These are phyloP conservation scores for Thaumatotibia leucotreta DNA, from an alignment of 1,140 invertebrate genomes.

Conservation along the genomic window DNA sequence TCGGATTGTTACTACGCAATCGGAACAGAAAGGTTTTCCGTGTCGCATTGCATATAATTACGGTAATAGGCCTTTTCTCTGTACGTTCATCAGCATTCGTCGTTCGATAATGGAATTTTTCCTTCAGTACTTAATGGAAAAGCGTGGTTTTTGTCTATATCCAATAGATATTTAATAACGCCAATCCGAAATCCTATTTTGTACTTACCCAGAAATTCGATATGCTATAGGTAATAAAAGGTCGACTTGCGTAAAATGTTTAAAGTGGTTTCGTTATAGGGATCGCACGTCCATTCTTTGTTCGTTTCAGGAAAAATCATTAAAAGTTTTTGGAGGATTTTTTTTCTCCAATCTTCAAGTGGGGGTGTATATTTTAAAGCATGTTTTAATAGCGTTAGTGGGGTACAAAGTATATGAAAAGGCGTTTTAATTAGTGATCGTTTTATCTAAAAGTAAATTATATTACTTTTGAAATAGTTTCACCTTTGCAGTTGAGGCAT, in stretches of 20 bases:
- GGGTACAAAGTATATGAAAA: no score
- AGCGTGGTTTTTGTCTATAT: neutral
- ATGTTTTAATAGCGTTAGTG: no score
- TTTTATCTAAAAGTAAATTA: no score
- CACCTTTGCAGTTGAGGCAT: no score
- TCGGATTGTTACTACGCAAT: constrained; percentile 33
- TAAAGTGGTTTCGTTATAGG: neutral
- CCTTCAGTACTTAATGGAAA: neutral
- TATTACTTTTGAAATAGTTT: no score
- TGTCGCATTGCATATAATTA: constrained; percentile 39
- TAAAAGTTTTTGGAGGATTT: neutral
- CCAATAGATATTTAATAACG: neutral
- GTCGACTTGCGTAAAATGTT: neutral
- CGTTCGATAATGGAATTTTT: neutral
- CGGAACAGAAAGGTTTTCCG: constrained; percentile 38
- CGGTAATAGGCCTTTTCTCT: constrained; percentile 20
- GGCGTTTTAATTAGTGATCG: no score
- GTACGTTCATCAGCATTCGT: neutral
- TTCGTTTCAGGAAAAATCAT: neutral
- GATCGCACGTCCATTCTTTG: neutral
- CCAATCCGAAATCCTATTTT: neutral
- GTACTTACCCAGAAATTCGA: neutral
- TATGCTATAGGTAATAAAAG: neutral
- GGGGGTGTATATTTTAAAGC: no score
- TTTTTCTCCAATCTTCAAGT: neutral